A percentile compares a stretch with the other conserved stretches of the same genome.
These are phyloP conservation scores for Eumacrocentrus americanus DNA, from an alignment of 2,888 invertebrate species.

Conservation along the genomic window DNA sequence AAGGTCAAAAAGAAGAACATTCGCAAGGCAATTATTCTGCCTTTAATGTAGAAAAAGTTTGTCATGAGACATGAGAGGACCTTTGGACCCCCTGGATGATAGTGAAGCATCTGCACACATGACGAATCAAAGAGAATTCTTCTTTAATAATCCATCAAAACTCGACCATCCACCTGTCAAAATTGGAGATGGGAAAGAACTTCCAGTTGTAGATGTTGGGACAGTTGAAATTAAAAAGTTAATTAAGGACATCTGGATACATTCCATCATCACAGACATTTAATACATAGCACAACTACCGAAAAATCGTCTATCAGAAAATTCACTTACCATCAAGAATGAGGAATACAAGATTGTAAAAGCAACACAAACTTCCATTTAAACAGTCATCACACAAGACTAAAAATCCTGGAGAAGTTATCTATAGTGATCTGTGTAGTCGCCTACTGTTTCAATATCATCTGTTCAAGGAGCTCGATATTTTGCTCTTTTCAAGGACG, in stretches of 20 bases:
- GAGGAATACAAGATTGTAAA: conserved; percentile 7
- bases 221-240: background rate
- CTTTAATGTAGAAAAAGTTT: background rate
- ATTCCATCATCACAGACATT: background rate
- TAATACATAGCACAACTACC: background rate
- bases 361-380: conserved; percentile 26
- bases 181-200: background rate
- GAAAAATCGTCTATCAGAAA: background rate
- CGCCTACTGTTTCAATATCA: conserved; percentile 28
- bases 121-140: background rate
- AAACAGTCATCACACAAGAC: background rate
- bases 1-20: no score
- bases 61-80: background rate
- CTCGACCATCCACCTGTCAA: background rate
- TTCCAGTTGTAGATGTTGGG: background rate
- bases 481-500: conserved; percentile 33
- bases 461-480: conserved; percentile 28
- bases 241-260: background rate
- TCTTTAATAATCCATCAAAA: background rate
- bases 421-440: conserved; percentile 33
- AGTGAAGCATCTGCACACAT: background rate
- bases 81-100: background rate
- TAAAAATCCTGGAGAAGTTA: conserved; percentile 26
- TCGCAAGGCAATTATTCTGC: no score
- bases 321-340: background rate